Conservation (phyloP, 1,140 invertebrate species). For the Caenorhabditis remanei region DNA sequence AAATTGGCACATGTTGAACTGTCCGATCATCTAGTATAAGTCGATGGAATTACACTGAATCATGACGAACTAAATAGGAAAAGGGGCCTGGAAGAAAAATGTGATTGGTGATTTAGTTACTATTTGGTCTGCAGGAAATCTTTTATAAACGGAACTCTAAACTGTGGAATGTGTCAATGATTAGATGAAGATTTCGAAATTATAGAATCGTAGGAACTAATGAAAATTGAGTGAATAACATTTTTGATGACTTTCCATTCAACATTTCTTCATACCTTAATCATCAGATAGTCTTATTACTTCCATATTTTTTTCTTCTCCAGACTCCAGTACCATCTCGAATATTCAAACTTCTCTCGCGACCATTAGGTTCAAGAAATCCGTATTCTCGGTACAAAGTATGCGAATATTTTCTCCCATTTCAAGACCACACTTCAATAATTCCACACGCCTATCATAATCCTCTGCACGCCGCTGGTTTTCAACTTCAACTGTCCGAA, state of each 20-base stretch:
- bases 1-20: constrained; percentile 32
- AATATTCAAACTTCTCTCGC: not conserved
- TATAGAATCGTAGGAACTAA: no score
- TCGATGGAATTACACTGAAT: not conserved
- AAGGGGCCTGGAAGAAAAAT: not conserved
- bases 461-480: not conserved
- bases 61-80: not conserved
- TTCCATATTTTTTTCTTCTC: not conserved
- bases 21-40: constrained; percentile 38
- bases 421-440: constrained; percentile 32
- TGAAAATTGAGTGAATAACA: no score
- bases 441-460: not conserved
- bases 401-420: not conserved
- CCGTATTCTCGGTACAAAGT: constrained; percentile 7
- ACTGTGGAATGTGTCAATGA: no score
- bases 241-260: no score
- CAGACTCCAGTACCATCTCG: not conserved
- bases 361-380: constrained; percentile 28
- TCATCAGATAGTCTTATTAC: not conserved
- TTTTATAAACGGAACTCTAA: not conserved
- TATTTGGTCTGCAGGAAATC: no score
- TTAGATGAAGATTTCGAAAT: no score
- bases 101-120: not conserved
- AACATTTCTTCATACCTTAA: no score
- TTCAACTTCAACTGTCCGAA: not conserved